phyloP scores from a whole-genome alignment of 2,797 vertebrate genomes.

The Hirundo rustica region DNA sequence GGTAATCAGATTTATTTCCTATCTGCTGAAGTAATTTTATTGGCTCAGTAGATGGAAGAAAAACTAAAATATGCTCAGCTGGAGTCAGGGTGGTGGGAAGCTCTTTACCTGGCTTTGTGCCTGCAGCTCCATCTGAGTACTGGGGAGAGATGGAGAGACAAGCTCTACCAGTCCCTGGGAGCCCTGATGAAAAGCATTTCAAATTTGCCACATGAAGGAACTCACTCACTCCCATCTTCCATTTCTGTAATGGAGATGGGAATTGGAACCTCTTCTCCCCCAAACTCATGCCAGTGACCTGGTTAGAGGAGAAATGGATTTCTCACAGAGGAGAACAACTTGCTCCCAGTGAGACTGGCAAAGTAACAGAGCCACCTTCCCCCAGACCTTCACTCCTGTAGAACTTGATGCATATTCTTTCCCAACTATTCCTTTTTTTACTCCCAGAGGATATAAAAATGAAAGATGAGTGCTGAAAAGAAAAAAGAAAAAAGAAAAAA shows the following conservation, averaged over 20 bases:
- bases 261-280: neutral
- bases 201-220: slow-evolving; percentile 31
- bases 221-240: neutral
- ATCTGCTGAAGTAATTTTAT: neutral
- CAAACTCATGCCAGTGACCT: neutral
- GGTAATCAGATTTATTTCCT: neutral
- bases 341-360: neutral
- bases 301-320: neutral
- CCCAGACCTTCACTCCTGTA: neutral
- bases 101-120: neutral
- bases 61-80: neutral
- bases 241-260: slow-evolving; percentile 5
- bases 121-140: neutral
- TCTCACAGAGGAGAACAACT: neutral
- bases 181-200: neutral
- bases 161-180: neutral
- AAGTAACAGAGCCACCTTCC: neutral
- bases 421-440: neutral
- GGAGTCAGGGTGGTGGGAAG: neutral
- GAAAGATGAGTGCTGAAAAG: neutral
- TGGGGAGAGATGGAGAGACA: neutral
- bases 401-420: neutral
- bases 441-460: neutral
- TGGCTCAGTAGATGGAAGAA: neutral
- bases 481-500: neutral